phyloP scores from a whole-genome alignment of 2,113 vertebrate genomes.

The Cavia aperea region DNA sequence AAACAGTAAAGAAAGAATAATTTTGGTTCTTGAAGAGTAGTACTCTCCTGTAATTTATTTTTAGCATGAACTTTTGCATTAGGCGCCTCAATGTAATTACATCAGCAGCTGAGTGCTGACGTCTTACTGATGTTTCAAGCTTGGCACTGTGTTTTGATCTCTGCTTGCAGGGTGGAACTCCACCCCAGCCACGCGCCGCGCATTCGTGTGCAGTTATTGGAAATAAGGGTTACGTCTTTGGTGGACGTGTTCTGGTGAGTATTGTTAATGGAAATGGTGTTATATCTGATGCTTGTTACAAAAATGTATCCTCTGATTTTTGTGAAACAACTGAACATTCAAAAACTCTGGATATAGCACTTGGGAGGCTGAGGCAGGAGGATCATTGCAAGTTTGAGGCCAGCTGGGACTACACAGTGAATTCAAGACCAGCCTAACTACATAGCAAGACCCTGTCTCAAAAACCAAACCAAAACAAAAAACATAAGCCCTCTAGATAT shows the following conservation, averaged over 20 bases:
- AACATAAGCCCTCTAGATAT: neutral
- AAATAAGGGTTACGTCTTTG: slow-evolving; percentile 89
- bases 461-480: neutral
- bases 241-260: slow-evolving; percentile 92
- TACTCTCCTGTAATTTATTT: slow-evolving; percentile 20
- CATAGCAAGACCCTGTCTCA: neutral
- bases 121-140: neutral
- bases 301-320: slow-evolving; percentile 26
- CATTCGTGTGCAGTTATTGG: slow-evolving; percentile 85
- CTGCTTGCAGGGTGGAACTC: slow-evolving; percentile 79
- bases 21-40: neutral
- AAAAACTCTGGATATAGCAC: slow-evolving; percentile 6
- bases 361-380: neutral
- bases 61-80: neutral
- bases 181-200: slow-evolving; percentile 90
- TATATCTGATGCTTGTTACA: slow-evolving; percentile 15
- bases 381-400: neutral
- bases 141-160: slow-evolving; percentile 41
- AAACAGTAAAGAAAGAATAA: slow-evolving; percentile 19
- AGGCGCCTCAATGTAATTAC: neutral
- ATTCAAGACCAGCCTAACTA: neutral
- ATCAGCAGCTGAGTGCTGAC: neutral
- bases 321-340: neutral
- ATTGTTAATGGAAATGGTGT: slow-evolving; percentile 33
- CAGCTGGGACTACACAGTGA: neutral